Evolutionary conservation across 2,888 invertebrate species (phyloP).

Genomic region (Lydus trimaculatus): DNA sequence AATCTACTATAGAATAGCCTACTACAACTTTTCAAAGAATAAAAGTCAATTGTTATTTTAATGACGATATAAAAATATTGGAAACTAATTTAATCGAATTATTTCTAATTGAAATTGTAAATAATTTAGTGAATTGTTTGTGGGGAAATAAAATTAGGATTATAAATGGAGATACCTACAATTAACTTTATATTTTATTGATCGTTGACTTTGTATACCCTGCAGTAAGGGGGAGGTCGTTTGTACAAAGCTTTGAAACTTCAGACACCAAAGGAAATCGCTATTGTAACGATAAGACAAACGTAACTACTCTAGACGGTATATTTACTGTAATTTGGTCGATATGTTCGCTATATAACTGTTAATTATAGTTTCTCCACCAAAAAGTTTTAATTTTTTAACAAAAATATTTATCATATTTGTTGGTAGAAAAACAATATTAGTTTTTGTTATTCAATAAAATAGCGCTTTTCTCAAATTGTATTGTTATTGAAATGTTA

Average conservation of each 20-base stretch:
- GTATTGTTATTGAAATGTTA: not conserved
- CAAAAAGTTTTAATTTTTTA: no score
- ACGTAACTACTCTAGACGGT: conserved; percentile 22
- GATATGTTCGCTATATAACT: conserved; percentile 7
- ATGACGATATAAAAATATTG: not conserved
- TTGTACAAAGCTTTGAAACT: conserved; percentile 17
- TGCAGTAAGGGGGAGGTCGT: conserved; percentile 19
- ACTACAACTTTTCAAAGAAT: not conserved
- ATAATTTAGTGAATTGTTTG: conserved; percentile 16
- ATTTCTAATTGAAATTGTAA: not conserved
- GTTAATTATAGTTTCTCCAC: not conserved
- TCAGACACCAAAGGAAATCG: conserved; percentile 20
- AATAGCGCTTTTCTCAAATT: not conserved
- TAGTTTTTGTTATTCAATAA: no score
- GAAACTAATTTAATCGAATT: not conserved
- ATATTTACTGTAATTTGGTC: conserved; percentile 21
- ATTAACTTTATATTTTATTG: conserved; percentile 27
- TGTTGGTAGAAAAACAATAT: no score
- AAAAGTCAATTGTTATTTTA: no score
- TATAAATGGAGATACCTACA: conserved; percentile 7
- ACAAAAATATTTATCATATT: no score
- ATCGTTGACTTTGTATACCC: conserved; percentile 21
- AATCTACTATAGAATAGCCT: conserved; percentile 38
- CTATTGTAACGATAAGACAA: conserved; percentile 25
- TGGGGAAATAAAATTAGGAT: not conserved